Evolutionary conservation across 2,888 invertebrate species (phyloP).

Genomic region (Coelopa pilipes): DNA sequence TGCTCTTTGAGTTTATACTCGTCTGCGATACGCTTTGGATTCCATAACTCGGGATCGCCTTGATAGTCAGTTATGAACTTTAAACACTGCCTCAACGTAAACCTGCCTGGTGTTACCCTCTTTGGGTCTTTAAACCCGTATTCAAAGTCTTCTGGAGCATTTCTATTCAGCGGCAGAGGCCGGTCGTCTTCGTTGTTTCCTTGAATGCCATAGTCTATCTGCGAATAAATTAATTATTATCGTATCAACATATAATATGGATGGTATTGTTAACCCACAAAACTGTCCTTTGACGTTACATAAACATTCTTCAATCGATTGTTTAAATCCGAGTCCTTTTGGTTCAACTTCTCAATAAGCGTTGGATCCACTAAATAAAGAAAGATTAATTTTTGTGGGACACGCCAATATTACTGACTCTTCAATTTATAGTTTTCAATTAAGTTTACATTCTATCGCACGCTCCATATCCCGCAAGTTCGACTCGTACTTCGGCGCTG

Average conservation of each 20-base stretch:
- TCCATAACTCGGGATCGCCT: conserved; percentile 71
- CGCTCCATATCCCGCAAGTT: conserved; percentile 74
- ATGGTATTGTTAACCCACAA: conserved; percentile 65
- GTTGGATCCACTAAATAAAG: conserved; percentile 69
- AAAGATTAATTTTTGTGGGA: neutral
- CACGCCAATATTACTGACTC: too few species aligned
- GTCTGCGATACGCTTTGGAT: conserved; percentile 72
- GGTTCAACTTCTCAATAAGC: conserved; percentile 72
- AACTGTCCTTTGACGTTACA: conserved; percentile 75
- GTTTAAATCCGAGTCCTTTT: conserved; percentile 74
- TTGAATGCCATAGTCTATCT: conserved; percentile 59
- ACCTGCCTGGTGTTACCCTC: conserved; percentile 72
- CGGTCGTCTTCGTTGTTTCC: conserved; percentile 58
- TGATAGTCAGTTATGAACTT: conserved; percentile 76
- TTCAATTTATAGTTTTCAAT: conserved; percentile 1
- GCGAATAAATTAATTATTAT: neutral
- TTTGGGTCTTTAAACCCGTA: conserved; percentile 78
- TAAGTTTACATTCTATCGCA: conserved; percentile 68
- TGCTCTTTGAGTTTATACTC: conserved; percentile 76
- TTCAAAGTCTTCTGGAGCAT: conserved; percentile 69
- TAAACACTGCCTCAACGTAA: conserved; percentile 74
- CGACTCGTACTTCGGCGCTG: conserved; percentile 76
- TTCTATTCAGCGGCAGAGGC: conserved; percentile 72
- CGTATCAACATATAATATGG: neutral
- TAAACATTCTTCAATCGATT: conserved; percentile 77